A percentile compares a stretch with the other conserved stretches of the same genome.
Conservation (phyloP, 2,888 invertebrate genomes). For the Podabrus alpinus region DNA sequence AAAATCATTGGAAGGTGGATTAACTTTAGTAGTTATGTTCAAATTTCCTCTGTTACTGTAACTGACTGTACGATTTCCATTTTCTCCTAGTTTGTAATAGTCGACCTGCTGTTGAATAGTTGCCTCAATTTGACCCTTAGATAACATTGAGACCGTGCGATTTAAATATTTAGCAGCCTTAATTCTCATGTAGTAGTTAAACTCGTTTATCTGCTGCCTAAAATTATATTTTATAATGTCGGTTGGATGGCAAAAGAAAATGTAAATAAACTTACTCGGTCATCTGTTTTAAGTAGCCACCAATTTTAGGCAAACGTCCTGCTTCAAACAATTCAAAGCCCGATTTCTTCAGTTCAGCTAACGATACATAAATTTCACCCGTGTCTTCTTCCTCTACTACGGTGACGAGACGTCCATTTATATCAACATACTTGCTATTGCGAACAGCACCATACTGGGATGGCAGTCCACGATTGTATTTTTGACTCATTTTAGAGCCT, state of each 20-base stretch:
- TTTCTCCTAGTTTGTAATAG: background rate
- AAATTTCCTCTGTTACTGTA: background rate
- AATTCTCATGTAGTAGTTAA: constrained; percentile 32
- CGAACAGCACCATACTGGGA: background rate
- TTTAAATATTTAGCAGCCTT: constrained; percentile 36
- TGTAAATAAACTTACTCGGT: background rate
- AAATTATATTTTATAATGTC: background rate
- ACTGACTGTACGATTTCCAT: background rate
- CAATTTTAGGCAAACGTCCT: constrained; percentile 30
- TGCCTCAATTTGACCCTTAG: background rate
- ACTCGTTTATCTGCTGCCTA: constrained; percentile 22
- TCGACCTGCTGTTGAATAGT: constrained; percentile 11
- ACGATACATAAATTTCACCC: constrained; percentile 38
- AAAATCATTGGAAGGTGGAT: background rate
- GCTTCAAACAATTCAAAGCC: constrained; percentile 42
- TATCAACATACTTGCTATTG: constrained; percentile 27
- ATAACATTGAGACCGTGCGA: constrained; percentile 11
- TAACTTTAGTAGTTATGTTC: background rate
- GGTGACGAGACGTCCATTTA: constrained; percentile 37
- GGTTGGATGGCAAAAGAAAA: background rate
- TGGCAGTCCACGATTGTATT: background rate
- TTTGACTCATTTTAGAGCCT: background rate
- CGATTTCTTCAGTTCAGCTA: constrained; percentile 37
- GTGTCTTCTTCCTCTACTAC: constrained; percentile 30
- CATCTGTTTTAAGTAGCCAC: background rate